These are phyloP conservation scores for Heteromurus nitidus DNA, from an alignment of 2,888 invertebrate genomes.

Conservation along the genomic window DNA sequence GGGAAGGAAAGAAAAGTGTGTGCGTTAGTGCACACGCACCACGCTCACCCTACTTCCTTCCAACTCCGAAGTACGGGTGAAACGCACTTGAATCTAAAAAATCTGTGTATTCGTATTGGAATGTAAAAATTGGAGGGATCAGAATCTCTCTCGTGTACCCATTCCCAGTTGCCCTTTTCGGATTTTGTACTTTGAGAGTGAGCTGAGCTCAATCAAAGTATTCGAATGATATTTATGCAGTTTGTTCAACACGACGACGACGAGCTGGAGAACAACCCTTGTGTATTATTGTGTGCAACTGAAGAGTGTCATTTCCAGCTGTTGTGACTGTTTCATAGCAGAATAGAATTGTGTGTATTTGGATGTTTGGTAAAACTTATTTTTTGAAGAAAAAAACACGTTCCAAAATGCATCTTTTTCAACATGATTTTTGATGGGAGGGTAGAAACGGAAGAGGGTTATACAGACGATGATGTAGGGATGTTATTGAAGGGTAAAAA, in stretches of 20 bases:
- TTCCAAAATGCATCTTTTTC: slow-evolving; percentile 7
- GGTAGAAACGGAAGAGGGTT: slow-evolving; percentile 14
- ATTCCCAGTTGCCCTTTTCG: slow-evolving; percentile 57
- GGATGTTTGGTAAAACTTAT: neutral
- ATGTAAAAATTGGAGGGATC: slow-evolving; percentile 62
- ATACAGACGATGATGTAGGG: slow-evolving; percentile 1
- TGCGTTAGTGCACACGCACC: too few relatives aligned
- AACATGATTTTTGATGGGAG: neutral
- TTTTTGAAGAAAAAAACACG: slow-evolving; percentile 28
- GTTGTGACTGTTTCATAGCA: slow-evolving; percentile 31
- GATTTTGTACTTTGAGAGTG: too few relatives aligned
- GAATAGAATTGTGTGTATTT: neutral
- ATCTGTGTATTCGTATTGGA: slow-evolving; percentile 33
- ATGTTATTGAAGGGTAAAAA: slow-evolving; percentile 34
- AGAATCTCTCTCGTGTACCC: slow-evolving; percentile 52
- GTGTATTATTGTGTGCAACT: neutral
- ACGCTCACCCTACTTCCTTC: too few relatives aligned
- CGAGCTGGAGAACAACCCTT: slow-evolving; percentile 32
- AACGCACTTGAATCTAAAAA: slow-evolving; percentile 4
- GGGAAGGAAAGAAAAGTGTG: slow-evolving; percentile 14
- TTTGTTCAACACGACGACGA: too few relatives aligned
- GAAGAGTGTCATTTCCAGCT: slow-evolving; percentile 57
- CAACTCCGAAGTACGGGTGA: too few relatives aligned
- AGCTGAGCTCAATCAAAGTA: slow-evolving; percentile 52
- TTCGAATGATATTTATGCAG: slow-evolving; percentile 34